Evolutionary conservation across 2,113 vertebrate species (phyloP).

Genomic region (Oreochromis spilurus): DNA sequence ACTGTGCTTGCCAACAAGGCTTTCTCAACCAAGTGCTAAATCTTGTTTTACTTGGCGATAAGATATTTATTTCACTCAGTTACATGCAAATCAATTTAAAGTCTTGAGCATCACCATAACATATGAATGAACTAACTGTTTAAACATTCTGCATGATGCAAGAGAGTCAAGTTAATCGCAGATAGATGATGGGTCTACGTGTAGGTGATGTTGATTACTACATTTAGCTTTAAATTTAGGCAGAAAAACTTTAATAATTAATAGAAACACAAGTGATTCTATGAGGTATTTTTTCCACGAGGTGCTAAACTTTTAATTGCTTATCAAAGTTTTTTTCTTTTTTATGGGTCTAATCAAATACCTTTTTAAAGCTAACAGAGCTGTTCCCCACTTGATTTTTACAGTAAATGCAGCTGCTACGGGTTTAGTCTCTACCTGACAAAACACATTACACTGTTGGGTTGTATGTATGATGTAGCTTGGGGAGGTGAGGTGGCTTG

Average conservation of each 20-base stretch:
- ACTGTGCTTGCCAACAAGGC: not conserved
- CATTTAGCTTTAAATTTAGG: not conserved
- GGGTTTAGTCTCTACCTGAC: constrained; percentile 6
- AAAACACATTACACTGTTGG: not conserved
- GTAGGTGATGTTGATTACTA: not conserved
- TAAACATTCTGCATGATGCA: not conserved
- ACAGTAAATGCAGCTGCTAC: not conserved
- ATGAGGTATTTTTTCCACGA: not conserved
- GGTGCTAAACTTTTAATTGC: not conserved
- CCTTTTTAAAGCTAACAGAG: not conserved
- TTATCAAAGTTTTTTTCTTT: not conserved
- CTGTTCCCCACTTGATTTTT: not conserved
- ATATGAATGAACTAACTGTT: not conserved
- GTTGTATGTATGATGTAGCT: not conserved
- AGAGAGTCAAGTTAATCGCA: not conserved
- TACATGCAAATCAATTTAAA: not conserved
- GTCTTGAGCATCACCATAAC: not conserved
- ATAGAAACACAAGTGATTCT: not conserved
- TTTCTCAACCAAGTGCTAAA: not conserved
- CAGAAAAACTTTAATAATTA: not conserved
- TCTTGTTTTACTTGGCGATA: not conserved
- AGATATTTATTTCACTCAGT: not conserved
- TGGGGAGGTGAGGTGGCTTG: not conserved
- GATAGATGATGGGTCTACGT: not conserved
- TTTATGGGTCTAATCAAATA: not conserved